Evolutionary conservation across 2,888 invertebrate species (phyloP).

Genomic region (Trissolcus japonicus): DNA sequence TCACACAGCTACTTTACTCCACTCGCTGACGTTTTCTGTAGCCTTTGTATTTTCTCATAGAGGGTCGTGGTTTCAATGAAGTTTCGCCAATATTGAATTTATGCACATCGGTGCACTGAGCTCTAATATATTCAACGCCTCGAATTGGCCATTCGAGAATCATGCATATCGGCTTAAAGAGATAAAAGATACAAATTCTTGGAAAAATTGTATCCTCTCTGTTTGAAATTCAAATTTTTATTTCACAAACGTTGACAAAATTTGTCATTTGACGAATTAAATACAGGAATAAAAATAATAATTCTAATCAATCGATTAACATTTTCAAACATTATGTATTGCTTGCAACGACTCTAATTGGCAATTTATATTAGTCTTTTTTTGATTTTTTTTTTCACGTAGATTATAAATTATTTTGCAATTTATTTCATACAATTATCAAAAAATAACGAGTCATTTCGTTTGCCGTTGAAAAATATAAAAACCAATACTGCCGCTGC

Average conservation of each 20-base stretch:
- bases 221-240: slow-evolving; percentile 26
- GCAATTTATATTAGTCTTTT: background rate
- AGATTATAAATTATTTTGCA: background rate
- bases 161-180: slow-evolving; percentile 26
- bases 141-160: slow-evolving; percentile 37
- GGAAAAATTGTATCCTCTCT: slow-evolving; percentile 20
- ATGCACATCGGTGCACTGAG: slow-evolving; percentile 31
- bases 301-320: no score
- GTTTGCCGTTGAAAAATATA: slow-evolving; percentile 2
- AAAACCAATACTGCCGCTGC: slow-evolving; percentile 1
- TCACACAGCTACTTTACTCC: slow-evolving; percentile 23
- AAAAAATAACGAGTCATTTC: background rate
- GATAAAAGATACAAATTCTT: slow-evolving; percentile 3
- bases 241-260: slow-evolving; percentile 13
- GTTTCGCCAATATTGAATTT: slow-evolving; percentile 39
- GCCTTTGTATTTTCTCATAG: slow-evolving; percentile 35
- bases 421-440: background rate
- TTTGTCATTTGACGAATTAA: background rate
- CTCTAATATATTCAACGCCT: slow-evolving; percentile 18
- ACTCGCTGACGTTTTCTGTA: slow-evolving; percentile 34
- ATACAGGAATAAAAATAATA: no score
- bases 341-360: background rate
- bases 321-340: slow-evolving; percentile 1
- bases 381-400: background rate
- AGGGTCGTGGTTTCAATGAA: slow-evolving; percentile 29